Conservation (phyloP, 2,113 vertebrate genomes). For the Trichomycterus rosablanca region DNA sequence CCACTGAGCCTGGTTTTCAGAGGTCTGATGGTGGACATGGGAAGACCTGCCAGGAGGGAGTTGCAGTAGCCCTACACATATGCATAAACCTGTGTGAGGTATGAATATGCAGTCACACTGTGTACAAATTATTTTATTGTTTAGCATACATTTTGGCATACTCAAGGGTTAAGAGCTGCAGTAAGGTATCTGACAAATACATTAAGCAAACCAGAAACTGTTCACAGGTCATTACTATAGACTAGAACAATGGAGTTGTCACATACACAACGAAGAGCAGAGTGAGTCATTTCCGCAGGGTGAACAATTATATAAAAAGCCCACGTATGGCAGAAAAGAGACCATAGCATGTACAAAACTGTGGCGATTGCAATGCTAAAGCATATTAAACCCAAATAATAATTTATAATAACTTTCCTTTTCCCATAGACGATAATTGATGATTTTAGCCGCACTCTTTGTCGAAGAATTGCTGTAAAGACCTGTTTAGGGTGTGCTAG, state of each 20-base stretch:
- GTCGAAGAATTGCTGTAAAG: conserved; percentile 35
- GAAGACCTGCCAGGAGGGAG: too few species aligned
- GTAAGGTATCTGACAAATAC: too few species aligned
- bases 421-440: conserved; percentile 52
- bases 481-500: background rate
- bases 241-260: conserved; percentile 19
- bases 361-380: conserved; percentile 28
- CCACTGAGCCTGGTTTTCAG: too few species aligned
- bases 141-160: too few species aligned
- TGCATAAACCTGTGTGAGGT: too few species aligned
- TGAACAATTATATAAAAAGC: conserved; percentile 30
- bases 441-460: conserved; percentile 48
- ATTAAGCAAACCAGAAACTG: background rate
- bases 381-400: conserved; percentile 53
- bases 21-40: too few species aligned
- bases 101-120: too few species aligned
- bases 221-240: background rate
- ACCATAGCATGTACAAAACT: conserved; percentile 1
- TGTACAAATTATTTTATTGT: too few species aligned
- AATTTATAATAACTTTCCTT: conserved; percentile 53
- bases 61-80: too few species aligned
- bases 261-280: conserved; percentile 16
- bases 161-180: too few species aligned
- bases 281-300: conserved; percentile 29
- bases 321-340: conserved; percentile 12